Percentiles rank a stretch among this genome's conserved stretches.
Evolutionary conservation across 2,113 vertebrate species (phyloP).

Genomic region (Tylochromis polylepis): DNA sequence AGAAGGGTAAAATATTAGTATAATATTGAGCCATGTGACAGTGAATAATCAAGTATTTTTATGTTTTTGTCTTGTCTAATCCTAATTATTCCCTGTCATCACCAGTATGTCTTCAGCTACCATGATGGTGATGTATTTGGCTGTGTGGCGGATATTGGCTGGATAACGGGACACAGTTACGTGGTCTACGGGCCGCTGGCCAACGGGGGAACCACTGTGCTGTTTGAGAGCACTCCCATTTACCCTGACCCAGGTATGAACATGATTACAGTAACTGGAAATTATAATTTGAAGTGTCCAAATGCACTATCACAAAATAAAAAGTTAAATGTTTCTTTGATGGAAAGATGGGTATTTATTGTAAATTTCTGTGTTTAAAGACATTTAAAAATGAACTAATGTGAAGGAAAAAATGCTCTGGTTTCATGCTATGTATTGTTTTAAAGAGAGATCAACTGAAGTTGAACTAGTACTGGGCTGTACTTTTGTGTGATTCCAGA

Average conservation of each 20-base stretch:
- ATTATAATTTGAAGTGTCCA: background rate
- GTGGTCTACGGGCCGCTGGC: conserved; percentile 78
- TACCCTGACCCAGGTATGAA: conserved; percentile 71
- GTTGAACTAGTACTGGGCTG: background rate
- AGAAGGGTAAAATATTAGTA: background rate
- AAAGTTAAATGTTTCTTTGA: background rate
- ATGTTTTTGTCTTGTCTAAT: background rate
- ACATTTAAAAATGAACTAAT: background rate
- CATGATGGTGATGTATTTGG: conserved; percentile 79
- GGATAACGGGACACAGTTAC: conserved; percentile 83
- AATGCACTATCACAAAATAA: background rate
- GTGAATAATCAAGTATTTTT: background rate
- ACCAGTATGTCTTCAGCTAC: conserved; percentile 79
- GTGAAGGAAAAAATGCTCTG: background rate
- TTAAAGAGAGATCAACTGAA: background rate
- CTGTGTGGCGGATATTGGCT: conserved; percentile 80
- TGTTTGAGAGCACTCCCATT: conserved; percentile 80
- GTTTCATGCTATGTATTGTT: background rate
- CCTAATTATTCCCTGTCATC: background rate
- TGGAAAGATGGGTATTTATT: background rate
- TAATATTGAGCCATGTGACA: background rate
- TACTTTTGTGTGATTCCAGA: background rate
- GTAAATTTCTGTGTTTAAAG: background rate
- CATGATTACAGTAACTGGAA: background rate
- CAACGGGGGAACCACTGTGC: conserved; percentile 79